Conservation (phyloP, 2,888 invertebrate genomes). For the Melieria crassipennis region DNA sequence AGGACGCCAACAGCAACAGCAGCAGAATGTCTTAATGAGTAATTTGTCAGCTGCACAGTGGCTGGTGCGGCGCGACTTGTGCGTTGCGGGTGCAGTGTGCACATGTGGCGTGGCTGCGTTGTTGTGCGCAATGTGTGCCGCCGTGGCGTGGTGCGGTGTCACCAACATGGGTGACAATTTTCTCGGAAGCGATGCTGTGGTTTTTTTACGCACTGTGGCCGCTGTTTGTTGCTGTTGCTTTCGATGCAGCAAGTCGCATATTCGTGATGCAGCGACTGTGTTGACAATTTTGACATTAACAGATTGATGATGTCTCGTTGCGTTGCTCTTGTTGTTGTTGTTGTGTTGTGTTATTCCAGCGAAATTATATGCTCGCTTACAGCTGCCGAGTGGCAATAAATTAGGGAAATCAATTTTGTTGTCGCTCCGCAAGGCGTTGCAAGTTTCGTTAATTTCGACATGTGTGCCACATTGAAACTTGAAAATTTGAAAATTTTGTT, state of each 20-base stretch:
- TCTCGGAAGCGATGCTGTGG: constrained; percentile 37
- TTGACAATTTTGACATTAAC: constrained; percentile 42
- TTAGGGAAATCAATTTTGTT: constrained; percentile 13
- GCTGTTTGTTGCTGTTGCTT: background rate
- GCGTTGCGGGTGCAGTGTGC: constrained; percentile 13
- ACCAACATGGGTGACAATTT: constrained; percentile 41
- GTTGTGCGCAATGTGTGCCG: background rate
- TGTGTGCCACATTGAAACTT: no score
- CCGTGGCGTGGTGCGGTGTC: background rate
- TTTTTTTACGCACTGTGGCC: background rate
- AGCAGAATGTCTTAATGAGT: constrained; percentile 43
- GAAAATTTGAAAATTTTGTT: no score
- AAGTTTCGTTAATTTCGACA: no score
- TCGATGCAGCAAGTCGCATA: constrained; percentile 1
- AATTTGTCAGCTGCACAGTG: constrained; percentile 50
- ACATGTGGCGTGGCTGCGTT: background rate
- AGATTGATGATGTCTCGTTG: constrained; percentile 38
- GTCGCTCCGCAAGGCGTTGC: background rate
- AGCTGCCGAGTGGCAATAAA: constrained; percentile 22
- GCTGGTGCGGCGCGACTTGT: constrained; percentile 25
- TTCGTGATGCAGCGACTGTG: constrained; percentile 27
- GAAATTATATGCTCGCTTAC: constrained; percentile 1
- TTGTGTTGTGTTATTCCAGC: background rate
- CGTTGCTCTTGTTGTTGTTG: constrained; percentile 8
- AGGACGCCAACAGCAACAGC: constrained; percentile 16